Percentiles rank a stretch among this genome's conserved stretches.
These are phyloP conservation scores for Darevskia nairensis DNA, from an alignment of 2,797 vertebrate genomes.

Conservation along the genomic window DNA sequence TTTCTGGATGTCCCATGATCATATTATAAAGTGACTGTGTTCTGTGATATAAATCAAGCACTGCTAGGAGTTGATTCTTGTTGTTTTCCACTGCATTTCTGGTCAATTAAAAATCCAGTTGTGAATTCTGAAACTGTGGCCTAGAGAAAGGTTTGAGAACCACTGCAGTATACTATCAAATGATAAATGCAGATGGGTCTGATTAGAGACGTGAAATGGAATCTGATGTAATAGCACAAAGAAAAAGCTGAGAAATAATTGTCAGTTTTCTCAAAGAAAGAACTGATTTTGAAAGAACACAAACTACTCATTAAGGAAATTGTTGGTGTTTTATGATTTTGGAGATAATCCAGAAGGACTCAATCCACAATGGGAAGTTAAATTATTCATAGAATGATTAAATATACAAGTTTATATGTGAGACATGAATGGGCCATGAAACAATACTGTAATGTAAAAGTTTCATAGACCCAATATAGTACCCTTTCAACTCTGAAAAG, in stretches of 20 bases:
- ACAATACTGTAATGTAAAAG: not conserved
- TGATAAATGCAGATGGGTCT: conserved; percentile 1
- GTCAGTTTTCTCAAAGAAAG: not conserved
- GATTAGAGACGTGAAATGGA: conserved; percentile 19
- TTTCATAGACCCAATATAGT: not conserved
- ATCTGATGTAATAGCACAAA: conserved; percentile 23
- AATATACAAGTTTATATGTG: not conserved
- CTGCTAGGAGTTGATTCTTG: no score
- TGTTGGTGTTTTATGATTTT: not conserved
- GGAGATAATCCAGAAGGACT: not conserved
- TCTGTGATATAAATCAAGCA: no score
- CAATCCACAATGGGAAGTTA: not conserved
- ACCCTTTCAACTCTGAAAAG: not conserved
- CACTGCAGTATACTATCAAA: conserved; percentile 5
- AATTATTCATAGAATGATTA: not conserved
- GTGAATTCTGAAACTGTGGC: no score
- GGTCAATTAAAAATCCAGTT: no score
- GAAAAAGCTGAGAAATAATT: conserved; percentile 37
- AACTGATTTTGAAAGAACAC: not conserved
- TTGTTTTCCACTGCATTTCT: no score
- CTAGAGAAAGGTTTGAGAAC: no score
- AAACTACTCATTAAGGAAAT: not conserved
- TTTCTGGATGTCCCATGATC: no score
- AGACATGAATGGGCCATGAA: not conserved
- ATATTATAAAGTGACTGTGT: no score